phyloP scores from a whole-genome alignment of 64 coral and sea anemone species.

The Pachyseris speciosa region DNA sequence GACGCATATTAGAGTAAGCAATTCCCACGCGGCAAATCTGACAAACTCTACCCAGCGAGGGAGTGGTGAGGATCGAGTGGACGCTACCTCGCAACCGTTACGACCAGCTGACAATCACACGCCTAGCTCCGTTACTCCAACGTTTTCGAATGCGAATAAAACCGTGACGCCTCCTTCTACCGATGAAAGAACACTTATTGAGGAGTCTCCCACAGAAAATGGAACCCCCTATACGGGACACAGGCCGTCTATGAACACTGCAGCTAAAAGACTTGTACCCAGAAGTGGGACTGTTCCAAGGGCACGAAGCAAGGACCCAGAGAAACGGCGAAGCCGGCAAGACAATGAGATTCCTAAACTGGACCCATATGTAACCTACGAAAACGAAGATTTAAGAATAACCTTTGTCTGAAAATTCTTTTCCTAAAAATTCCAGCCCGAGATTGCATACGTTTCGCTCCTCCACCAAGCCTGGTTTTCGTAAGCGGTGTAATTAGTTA shows the following conservation, averaged over 20 bases:
- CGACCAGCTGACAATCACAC: not conserved
- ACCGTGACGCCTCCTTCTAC: constrained; percentile 39
- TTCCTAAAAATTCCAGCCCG: not conserved
- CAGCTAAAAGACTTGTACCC: constrained; percentile 10
- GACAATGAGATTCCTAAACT: constrained; percentile 51
- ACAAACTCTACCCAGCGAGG: not conserved
- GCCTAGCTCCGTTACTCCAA: not conserved
- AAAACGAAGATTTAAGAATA: constrained; percentile 70
- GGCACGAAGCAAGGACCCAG: not conserved
- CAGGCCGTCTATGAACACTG: constrained; percentile 14
- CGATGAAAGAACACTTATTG: constrained; percentile 56
- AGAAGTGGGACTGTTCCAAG: not conserved
- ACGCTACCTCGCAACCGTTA: not conserved
- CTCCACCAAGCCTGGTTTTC: not conserved
- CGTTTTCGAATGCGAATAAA: constrained; percentile 46
- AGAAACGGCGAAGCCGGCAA: constrained; percentile 14
- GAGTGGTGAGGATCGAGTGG: not conserved
- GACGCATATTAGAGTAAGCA: not conserved
- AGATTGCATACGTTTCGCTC: not conserved
- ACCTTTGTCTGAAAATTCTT: constrained; percentile 48
- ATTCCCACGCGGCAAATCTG: not conserved
- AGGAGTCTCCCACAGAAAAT: constrained; percentile 22
- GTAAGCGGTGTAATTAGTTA: no score
- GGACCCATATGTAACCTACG: constrained; percentile 68
- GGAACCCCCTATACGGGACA: constrained; percentile 33